These are phyloP conservation scores for Torymus tubicola DNA, from an alignment of 2,888 invertebrate genomes.

Conservation along the genomic window DNA sequence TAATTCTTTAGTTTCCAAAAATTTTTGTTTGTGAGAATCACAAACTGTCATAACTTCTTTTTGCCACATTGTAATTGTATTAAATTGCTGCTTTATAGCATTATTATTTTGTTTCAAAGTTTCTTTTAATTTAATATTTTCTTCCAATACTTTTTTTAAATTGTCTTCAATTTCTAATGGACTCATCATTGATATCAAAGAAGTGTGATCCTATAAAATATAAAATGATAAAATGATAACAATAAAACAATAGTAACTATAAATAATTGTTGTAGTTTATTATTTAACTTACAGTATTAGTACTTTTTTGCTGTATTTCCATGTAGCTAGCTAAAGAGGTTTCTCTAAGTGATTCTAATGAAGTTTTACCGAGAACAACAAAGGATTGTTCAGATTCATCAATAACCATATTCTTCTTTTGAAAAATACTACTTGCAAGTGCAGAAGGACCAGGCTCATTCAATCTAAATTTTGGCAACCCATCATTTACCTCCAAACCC, in stretches of 20 bases:
- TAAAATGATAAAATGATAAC: conserved; percentile 25
- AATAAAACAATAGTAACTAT: not conserved
- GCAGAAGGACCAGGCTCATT: conserved; percentile 63
- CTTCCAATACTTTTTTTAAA: conserved; percentile 79
- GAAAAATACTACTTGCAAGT: conserved; percentile 56
- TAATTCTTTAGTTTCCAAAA: conserved; percentile 81
- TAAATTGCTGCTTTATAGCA: conserved; percentile 83
- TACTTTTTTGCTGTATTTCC: conserved; percentile 67
- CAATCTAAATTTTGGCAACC: conserved; percentile 65
- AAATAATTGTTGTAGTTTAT: not conserved
- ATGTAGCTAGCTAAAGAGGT: conserved; percentile 66
- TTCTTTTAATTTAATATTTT: conserved; percentile 80
- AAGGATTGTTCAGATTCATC: conserved; percentile 68
- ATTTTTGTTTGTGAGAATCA: conserved; percentile 81
- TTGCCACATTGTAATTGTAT: conserved; percentile 81
- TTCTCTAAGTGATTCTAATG: conserved; percentile 65
- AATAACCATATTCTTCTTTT: conserved; percentile 51
- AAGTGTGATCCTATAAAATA: conserved; percentile 67
- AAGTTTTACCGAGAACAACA: conserved; percentile 68
- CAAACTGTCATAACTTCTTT: conserved; percentile 82
- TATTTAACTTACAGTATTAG: conserved; percentile 63
- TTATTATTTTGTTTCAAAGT: conserved; percentile 82
- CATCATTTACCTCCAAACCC: conserved; percentile 63
- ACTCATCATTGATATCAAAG: conserved; percentile 66
- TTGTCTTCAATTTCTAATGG: conserved; percentile 78